Evolutionary conservation across 2,797 vertebrate species (phyloP).

Genomic region (Sciaenops ocellatus): DNA sequence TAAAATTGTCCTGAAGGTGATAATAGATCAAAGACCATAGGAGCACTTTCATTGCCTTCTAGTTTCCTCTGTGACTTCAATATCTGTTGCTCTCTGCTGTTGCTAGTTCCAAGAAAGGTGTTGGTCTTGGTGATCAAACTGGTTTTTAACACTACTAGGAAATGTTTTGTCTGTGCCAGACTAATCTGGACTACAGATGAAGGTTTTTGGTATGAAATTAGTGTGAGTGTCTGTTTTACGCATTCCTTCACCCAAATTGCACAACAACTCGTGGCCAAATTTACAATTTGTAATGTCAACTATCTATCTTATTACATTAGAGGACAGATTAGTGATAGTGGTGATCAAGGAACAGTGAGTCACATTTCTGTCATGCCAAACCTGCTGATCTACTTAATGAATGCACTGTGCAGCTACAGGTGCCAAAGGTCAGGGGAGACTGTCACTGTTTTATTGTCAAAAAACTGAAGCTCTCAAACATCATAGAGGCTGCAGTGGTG

Average conservation of each 20-base stretch:
- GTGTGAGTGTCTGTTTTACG: neutral
- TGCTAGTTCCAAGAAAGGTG: constrained; percentile 40
- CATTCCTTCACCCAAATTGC: neutral
- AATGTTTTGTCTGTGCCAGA: constrained; percentile 35
- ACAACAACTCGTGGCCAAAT: neutral
- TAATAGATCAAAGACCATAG: neutral
- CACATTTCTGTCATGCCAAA: constrained; percentile 2
- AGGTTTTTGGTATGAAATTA: constrained; percentile 13
- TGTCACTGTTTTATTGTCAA: neutral
- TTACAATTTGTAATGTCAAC: neutral
- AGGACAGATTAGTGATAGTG: neutral
- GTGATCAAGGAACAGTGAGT: neutral
- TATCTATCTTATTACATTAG: neutral
- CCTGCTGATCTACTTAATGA: neutral
- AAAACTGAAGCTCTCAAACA: neutral
- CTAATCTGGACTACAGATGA: constrained; percentile 20
- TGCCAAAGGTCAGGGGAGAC: neutral
- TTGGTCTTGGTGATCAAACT: constrained; percentile 37
- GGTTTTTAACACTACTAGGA: constrained; percentile 48
- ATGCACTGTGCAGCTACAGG: neutral
- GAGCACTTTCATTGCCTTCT: neutral
- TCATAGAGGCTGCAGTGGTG: neutral
- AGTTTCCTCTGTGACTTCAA: neutral
- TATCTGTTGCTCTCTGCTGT: constrained; percentile 18
- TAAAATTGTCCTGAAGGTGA: neutral